Conservation (phyloP, 2,113 vertebrate species). For the Morone chrysops region DNA sequence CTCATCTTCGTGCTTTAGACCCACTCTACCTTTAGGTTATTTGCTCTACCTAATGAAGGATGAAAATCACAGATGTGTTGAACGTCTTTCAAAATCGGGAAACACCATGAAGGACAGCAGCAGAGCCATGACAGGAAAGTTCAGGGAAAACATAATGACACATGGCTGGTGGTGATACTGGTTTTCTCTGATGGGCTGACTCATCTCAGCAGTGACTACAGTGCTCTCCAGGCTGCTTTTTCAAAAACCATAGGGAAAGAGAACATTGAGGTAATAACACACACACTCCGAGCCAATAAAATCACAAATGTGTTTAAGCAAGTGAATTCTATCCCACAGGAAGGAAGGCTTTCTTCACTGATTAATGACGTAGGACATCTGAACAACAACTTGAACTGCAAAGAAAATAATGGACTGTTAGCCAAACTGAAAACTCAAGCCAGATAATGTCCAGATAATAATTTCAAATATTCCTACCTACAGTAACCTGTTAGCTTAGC, state of each 20-base stretch:
- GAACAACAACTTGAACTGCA: conserved; percentile 1
- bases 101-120: conserved; percentile 20
- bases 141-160: conserved; percentile 61
- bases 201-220: conserved; percentile 52
- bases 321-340: conserved; percentile 48
- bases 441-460: background rate
- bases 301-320: conserved; percentile 56
- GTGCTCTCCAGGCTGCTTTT: conserved; percentile 28
- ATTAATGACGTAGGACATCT: conserved; percentile 38
- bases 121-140: conserved; percentile 21
- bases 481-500: background rate
- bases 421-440: background rate
- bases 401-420: conserved; percentile 16
- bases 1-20: conserved; percentile 34
- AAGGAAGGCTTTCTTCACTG: conserved; percentile 40
- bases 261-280: conserved; percentile 58
- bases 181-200: conserved; percentile 64
- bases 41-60: conserved; percentile 60
- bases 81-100: conserved; percentile 45
- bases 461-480: background rate
- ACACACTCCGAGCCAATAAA: conserved; percentile 34
- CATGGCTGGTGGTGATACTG: conserved; percentile 55
- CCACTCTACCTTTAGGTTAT: conserved; percentile 59
- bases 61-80: conserved; percentile 66
- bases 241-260: conserved; percentile 46